Percentiles rank a stretch among this genome's conserved stretches.
Evolutionary conservation across 1,140 invertebrate species (phyloP).

Genomic region (Philotrypesis tridentata): DNA sequence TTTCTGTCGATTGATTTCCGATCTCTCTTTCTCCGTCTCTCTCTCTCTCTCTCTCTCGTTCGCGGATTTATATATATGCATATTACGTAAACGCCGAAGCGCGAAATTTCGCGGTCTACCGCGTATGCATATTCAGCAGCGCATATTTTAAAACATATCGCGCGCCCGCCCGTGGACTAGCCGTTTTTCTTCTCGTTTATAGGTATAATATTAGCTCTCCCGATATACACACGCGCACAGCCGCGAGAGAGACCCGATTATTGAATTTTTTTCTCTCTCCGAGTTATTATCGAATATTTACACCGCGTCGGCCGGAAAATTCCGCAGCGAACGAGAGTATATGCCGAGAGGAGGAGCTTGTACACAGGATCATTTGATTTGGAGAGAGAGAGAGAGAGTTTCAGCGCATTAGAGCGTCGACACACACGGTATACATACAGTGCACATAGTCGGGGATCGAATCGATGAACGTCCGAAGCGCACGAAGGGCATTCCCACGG

Average conservation of each 20-base stretch:
- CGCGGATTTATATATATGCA: background rate
- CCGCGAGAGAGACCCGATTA: too few relatives aligned
- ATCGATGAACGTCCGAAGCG: slow-evolving; percentile 19
- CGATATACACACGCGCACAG: too few relatives aligned
- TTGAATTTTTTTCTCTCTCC: background rate
- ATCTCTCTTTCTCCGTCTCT: background rate
- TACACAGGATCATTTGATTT: background rate
- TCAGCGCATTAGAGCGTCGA: background rate
- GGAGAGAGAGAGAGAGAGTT: background rate
- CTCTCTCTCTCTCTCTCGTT: background rate
- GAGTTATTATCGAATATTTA: background rate
- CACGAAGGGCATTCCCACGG: too few relatives aligned
- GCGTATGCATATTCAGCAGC: background rate
- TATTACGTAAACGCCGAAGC: too few relatives aligned
- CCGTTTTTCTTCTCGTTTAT: background rate
- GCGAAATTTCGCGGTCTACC: background rate
- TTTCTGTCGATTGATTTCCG: background rate
- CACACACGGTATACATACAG: too few relatives aligned
- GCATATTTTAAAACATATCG: background rate
- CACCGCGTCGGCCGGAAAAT: background rate
- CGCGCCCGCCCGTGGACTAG: background rate
- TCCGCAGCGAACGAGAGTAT: background rate
- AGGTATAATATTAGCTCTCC: background rate
- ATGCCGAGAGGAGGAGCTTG: too few relatives aligned
- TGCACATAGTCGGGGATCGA: background rate